Evolutionary conservation across 1,140 invertebrate genomes (phyloP), one percentile per base, ranked within the genome.

Genomic region (Carposina sasakii): DNA sequence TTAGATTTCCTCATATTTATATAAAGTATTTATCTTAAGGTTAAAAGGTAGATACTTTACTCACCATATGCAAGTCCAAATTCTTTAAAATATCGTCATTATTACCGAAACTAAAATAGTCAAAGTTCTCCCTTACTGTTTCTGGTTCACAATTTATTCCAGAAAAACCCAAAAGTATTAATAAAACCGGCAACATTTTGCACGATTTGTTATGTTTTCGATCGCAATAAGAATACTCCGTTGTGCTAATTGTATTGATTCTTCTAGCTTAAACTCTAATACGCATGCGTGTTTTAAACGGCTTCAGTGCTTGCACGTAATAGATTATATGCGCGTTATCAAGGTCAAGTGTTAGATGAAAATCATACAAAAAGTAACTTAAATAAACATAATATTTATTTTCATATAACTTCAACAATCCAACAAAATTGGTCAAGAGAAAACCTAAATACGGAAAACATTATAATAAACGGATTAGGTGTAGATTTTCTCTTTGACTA

Each of bases 91-190:
- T 24, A 49, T 76, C 75, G 22, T 79, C 76, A 30, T 72, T 71
- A 23, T 65, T 63, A 0, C 76, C 76, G 54, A 74, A 78, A 51
- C 64, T 76, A 43, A 83, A 81, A 57, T 81, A 84, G 50, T 84
- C 81, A 17, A 77, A 75, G 39, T 77, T 81, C 31, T 81, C 81
- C 41, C 81, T 57, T 13, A 84, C 81, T 21, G 75, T 75, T 59
- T 84, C 81, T 16, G 81, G 81, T 54, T 84, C 81, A 63, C 77
- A 71, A 52, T 68, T 52, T 17, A 77, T 56, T 21, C 65, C 63
- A 39, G 57, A 40, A 24, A 73, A 53, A 52, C 60, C 53, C 3
- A 68, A 41, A 36, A 59, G 48, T 13, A 73, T 63, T 24, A 78
- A 50, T 30, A 73, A 41, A 52, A 62, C 52, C 39, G 55, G 41